Base-by-base conservation (phyloP, 2,888 invertebrate species). In the Phaonia tiefii region DNA sequence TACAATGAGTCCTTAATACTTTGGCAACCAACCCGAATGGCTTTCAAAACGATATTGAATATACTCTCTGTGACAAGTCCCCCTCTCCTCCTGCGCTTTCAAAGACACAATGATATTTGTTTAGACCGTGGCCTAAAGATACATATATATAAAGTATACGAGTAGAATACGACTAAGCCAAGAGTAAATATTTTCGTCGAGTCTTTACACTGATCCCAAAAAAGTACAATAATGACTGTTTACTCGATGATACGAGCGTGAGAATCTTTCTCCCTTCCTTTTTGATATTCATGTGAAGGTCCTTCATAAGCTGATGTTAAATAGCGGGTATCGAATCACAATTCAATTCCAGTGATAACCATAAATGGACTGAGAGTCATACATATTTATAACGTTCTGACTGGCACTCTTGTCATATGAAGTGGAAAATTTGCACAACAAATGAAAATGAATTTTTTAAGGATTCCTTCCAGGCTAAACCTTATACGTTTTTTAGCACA, bases 391-490 rank as follows among this genome's bases (percentile, higher is more conserved):
- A 31, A 31, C 31, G 8, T 31, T 5, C 31, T 46, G 63, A 44
- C 44, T 51, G 15, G 25, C 2, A 31, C 56, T 8, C 13, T 20
- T 13, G 13, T 22, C 26, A 42, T 37, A 39, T 37, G 63, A 37
- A 49, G 31, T 31, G 31, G 67, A 65, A 86, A 88, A 89, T 89
- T 89, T 89, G 88, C 89, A 89, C 89, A 89, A 89, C 89, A 89
- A 89, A 89, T 89, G 87, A 86, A 85, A 86, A 89, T 89, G 89
- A 87, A 86, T 88, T 46, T 70, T 71, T 67, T 20, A 39, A 66
- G 58, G 51, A 60, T 76, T 71, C 31, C 10, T 42, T 54, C 54
- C 54, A 31, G 31, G 31, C n/a, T n/a, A n/a, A n/a, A 31, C 8
- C 8, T 31, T 5, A 8, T 31, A 8, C 8, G 31, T 63, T 63